These are phyloP conservation scores for Gymnothorax reevesii DNA, from an alignment of 2,797 vertebrate species.

Conservation along the genomic window DNA sequence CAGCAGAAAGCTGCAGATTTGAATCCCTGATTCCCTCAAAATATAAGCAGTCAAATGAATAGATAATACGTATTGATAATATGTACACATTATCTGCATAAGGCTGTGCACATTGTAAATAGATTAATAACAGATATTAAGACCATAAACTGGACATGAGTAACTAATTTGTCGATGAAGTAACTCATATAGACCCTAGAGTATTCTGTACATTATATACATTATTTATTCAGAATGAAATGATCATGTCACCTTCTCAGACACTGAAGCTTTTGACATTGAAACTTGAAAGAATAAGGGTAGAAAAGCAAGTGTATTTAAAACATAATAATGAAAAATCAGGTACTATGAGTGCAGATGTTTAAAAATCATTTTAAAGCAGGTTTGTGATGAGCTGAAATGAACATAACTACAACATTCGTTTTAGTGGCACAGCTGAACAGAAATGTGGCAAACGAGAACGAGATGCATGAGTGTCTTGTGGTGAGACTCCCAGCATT, in stretches of 20 bases:
- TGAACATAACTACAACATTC: neutral
- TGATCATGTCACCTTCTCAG: neutral
- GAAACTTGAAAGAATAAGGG: neutral
- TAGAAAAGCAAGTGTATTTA: neutral
- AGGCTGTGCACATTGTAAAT: neutral
- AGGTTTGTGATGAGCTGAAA: neutral
- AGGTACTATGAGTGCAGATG: neutral
- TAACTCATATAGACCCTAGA: neutral
- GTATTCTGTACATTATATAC: neutral
- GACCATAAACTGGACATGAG: neutral
- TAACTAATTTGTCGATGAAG: neutral
- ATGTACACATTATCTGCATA: neutral
- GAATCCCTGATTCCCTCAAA: neutral
- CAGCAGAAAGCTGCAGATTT: neutral
- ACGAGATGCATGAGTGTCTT: neutral
- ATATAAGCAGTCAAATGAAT: neutral
- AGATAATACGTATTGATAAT: neutral
- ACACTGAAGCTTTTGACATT: neutral
- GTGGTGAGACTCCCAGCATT: conserved; percentile 17
- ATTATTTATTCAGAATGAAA: neutral
- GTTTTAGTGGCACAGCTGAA: neutral
- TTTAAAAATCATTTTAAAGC: neutral
- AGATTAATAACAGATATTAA: neutral
- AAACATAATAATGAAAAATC: neutral
- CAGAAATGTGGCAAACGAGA: neutral